Base-by-base conservation (phyloP, 2,797 vertebrate genomes). In the Arctocebus calabarensis region DNA sequence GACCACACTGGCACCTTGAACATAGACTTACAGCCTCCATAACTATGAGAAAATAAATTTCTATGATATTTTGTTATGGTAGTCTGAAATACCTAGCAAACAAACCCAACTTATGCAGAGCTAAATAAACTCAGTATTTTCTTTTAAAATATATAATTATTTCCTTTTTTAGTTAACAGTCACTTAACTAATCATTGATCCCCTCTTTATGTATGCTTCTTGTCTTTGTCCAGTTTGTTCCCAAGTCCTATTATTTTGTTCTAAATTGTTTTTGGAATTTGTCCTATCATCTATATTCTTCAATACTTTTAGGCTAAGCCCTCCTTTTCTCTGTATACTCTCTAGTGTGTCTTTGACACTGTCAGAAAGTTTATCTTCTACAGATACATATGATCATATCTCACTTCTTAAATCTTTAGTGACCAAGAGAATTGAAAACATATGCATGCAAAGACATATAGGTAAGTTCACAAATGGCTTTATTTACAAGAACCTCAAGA, bases 71-170 rank as follows among this genome's bases (percentile, higher is more conserved):
- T 88, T 52, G 19, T 27, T 74, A 48, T 20, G n/a, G 25, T 16
- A 77, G 73, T 68, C 75, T 55, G 12, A 66, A 52, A 55, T 82
- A 83, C 40, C 27, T 77, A 61, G 59, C 55, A 52, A 84, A 55
- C 22, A 84, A 64, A 55, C 2, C 57, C 43, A 66, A 29, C 34
- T 14, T 78, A 77, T 23, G 37, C 20, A 57, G 55, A 66, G 16
- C 29, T 78, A 45, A 84, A n/a, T 84, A 71, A 78, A 73, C 2
- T 37, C 10, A 82, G 23, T 70, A 5, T 79, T 52, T 93, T 90
- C 57, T 95, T 86, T 90, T 87, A 93, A 82, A 73, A 48, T 12
- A 59, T 34, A 3, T 73, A 48, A 57, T n/a, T 70, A 61, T 66
- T 70, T 81, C 16, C 20, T 68, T 71, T 71, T 10, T 84, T n/a